Evolutionary conservation across 2,113 vertebrate genomes (phyloP).

Genomic region (Bujurquina vittata): DNA sequence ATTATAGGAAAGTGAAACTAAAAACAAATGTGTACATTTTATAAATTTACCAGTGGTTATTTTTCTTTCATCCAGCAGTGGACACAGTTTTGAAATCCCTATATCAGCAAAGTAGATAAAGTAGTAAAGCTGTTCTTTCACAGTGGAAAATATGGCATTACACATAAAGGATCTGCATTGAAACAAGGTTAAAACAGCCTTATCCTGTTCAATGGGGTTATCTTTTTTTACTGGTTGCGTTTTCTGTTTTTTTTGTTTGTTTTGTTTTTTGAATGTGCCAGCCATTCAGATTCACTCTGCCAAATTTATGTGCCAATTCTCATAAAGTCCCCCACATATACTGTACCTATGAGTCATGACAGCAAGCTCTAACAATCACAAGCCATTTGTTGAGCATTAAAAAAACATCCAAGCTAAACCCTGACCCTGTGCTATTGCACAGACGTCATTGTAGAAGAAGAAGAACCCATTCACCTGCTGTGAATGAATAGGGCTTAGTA

Average conservation of each 20-base stretch:
- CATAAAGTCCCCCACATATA: neutral
- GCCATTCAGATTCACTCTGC: neutral
- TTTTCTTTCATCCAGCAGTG: neutral
- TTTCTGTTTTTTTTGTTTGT: neutral
- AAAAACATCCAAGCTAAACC: conserved; percentile 43
- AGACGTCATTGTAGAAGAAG: conserved; percentile 45
- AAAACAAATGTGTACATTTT: neutral
- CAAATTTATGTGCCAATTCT: neutral
- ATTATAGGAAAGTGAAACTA: neutral
- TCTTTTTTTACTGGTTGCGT: neutral
- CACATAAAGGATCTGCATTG: neutral
- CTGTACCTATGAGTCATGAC: conserved; percentile 2
- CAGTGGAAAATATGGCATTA: too few relatives aligned
- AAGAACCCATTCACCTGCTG: conserved; percentile 46
- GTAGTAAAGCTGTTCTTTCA: neutral
- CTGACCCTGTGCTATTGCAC: neutral
- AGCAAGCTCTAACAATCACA: neutral
- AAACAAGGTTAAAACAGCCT: neutral
- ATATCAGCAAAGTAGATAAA: neutral
- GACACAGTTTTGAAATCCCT: neutral
- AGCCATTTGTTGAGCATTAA: conserved; percentile 33
- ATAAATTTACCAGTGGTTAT: neutral
- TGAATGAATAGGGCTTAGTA: conserved; percentile 54
- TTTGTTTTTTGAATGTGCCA: neutral
- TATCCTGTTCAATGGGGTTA: neutral